These are phyloP conservation scores for Hydrozoanthus tunicans DNA, from an alignment of 64 coral and sea anemone genomes.

Conservation along the genomic window DNA sequence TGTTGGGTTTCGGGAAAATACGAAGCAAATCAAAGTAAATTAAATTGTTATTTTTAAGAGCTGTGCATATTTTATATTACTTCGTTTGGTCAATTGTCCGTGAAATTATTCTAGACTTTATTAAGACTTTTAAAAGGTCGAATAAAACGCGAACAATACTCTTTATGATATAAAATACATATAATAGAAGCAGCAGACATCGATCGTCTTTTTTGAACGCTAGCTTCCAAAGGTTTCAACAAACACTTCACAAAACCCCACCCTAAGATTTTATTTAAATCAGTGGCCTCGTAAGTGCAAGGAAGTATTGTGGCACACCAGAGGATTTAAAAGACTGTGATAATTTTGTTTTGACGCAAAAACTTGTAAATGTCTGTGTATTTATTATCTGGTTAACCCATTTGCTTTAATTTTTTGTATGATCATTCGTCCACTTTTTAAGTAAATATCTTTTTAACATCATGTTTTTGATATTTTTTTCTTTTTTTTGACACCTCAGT, in stretches of 20 bases:
- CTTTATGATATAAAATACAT: too few relatives aligned
- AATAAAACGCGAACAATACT: background rate
- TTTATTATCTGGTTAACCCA: background rate
- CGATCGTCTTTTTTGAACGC: too few relatives aligned
- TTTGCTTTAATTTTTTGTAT: background rate
- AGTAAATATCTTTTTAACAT: too few relatives aligned
- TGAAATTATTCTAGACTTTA: constrained; percentile 1
- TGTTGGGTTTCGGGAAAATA: background rate
- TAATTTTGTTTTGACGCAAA: background rate
- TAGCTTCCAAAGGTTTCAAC: too few relatives aligned
- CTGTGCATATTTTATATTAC: background rate
- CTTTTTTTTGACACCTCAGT: too few relatives aligned
- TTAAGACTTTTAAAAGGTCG: background rate
- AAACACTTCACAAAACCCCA: background rate
- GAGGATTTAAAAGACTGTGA: too few relatives aligned
- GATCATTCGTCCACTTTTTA: background rate
- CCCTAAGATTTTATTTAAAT: background rate
- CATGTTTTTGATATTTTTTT: too few relatives aligned
- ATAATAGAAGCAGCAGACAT: too few relatives aligned
- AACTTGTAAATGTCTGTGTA: background rate
- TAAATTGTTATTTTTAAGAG: background rate
- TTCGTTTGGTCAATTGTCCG: background rate
- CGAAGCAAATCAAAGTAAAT: constrained; percentile 27
- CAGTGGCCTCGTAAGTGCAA: too few relatives aligned
- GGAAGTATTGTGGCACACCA: too few relatives aligned